Evolutionary conservation across 2,888 invertebrate species (phyloP).

Genomic region (Antitype chi): DNA sequence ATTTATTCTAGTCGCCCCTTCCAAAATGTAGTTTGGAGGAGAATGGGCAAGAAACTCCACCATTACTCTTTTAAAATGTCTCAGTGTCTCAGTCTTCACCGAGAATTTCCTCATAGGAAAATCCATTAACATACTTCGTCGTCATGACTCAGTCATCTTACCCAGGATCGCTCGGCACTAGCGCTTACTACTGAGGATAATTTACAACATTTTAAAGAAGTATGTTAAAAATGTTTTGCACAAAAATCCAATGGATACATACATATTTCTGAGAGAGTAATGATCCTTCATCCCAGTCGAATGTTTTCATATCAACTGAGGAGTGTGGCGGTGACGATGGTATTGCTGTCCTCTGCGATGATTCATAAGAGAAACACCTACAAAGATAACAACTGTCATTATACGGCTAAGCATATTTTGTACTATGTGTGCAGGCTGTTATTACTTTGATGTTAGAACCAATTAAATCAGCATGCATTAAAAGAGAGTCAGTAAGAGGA

Average conservation of each 20-base stretch:
- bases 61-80: too few species aligned
- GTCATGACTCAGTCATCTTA: neutral
- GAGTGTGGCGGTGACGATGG: slow-evolving; percentile 86
- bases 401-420: slow-evolving; percentile 8
- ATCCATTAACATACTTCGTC: neutral
- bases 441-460: slow-evolving; percentile 38
- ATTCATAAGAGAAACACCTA: slow-evolving; percentile 95
- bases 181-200: neutral
- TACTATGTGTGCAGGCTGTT: slow-evolving; percentile 39
- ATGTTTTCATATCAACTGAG: slow-evolving; percentile 84
- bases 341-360: slow-evolving; percentile 91
- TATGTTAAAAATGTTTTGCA: neutral
- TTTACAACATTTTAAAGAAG: neutral
- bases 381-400: slow-evolving; percentile 56
- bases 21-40: too few species aligned
- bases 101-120: slow-evolving; percentile 2
- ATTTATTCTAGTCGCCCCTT: too few species aligned
- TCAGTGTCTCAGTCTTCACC: neutral
- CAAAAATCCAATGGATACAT: slow-evolving; percentile 63
- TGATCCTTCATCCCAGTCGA: slow-evolving; percentile 89
- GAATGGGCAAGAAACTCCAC: too few species aligned
- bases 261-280: slow-evolving; percentile 85
- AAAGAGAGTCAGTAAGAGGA: slow-evolving; percentile 32
- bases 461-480: slow-evolving; percentile 58
- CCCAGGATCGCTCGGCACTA: neutral